Percentiles rank a stretch among this genome's conserved stretches.
Evolutionary conservation across 2,113 vertebrate genomes (phyloP).

Genomic region (Gopherus flavomarginatus): DNA sequence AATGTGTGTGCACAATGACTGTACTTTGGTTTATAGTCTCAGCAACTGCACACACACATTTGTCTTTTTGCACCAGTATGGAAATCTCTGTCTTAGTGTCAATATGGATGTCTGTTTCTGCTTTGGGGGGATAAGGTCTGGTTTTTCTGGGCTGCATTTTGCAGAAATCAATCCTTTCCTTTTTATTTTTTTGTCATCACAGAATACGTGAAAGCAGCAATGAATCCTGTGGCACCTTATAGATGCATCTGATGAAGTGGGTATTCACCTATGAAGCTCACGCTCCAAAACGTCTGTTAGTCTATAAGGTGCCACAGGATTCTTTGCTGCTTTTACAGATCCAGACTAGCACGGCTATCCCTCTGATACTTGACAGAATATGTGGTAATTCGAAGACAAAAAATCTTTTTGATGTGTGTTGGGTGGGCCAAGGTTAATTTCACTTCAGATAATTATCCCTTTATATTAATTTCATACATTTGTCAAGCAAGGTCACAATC

Average conservation of each 20-base stretch:
- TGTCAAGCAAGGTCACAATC: rapidly evolving
- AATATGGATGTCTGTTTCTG: neutral
- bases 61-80: neutral
- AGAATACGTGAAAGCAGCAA: too few relatives aligned
- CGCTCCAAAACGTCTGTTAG: too few relatives aligned
- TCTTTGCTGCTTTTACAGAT: too few relatives aligned
- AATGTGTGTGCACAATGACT: neutral
- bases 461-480: too few relatives aligned
- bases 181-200: neutral
- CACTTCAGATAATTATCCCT: too few relatives aligned
- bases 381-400: neutral
- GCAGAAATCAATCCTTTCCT: neutral
- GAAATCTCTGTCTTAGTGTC: neutral
- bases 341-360: too few relatives aligned
- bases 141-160: neutral
- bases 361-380: neutral
- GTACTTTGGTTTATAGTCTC: neutral
- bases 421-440: rapidly evolving
- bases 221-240: too few relatives aligned
- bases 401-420: neutral
- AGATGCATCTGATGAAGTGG: too few relatives aligned
- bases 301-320: too few relatives aligned
- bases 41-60: neutral
- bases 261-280: too few relatives aligned
- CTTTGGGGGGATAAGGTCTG: neutral